Base-by-base conservation (phyloP, 2,797 vertebrate genomes). In the Lacerta agilis region DNA sequence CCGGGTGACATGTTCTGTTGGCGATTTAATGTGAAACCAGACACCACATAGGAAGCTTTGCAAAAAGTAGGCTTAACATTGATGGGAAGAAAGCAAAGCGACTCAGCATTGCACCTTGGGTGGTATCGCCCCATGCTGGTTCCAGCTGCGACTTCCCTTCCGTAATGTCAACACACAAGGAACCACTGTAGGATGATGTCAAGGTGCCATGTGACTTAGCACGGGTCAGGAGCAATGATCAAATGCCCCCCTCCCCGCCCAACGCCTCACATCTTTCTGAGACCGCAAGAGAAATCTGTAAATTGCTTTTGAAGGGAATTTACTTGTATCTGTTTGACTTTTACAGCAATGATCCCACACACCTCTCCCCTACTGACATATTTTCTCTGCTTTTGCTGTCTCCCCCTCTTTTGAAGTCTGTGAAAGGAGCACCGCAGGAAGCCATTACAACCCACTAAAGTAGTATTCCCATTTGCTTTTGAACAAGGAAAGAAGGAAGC, bases 371-470 rank as follows among this genome's bases (percentile, higher is more conserved):
- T 91, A 25, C 29, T 49, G 18, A n/a, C 20, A 33, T 33, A 45
- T n/a, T 33, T 58, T 9, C 8, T 2, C 71, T 73, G 86, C 82
- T 86, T 0, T n/a, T 83, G 15, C 43, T 80, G 23, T 91, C 92
- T 82, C 61, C 20, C 61, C 20, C 13, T 9, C 38, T 67, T 84
- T 4, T 88, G 49, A 55, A 55, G 72, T 87, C 75, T 69, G 67
- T 75, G 67, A 76, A 89, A 91, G 71, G 36, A 83, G 36, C 81
- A 71, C 88, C 76, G 41, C 64, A 90, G 84, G 88, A 92, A 90
- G 67, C 58, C 83, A 69, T 2, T 29, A 73, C 89, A 81, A 79
- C 18, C 49, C 49, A 33, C 29, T 77, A 33, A 79, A 58, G n/a
- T 8, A 33, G 49, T 13, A 79, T 58, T 61, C 1, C 43, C 45